Conservation (phyloP, 2,888 invertebrate genomes). For the Caenorhabditis sp. region DNA sequence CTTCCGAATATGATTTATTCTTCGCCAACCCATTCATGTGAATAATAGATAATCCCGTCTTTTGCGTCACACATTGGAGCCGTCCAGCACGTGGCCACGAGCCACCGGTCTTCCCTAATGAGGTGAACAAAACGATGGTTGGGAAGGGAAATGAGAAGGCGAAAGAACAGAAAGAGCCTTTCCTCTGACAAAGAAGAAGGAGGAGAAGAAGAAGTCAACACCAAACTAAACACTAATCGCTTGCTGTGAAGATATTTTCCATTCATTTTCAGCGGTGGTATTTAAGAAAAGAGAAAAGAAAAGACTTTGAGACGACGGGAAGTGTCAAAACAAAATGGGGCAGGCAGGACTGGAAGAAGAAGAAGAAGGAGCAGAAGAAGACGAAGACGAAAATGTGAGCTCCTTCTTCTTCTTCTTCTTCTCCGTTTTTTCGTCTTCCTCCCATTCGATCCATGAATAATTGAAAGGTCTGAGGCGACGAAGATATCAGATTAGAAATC, state of each 20-base stretch:
- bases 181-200: too few species aligned
- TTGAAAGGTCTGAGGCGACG: conserved; percentile 43
- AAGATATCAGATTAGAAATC: conserved; percentile 58
- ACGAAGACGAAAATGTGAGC: not conserved
- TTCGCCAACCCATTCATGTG: conserved; percentile 38
- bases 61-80: conserved; percentile 43
- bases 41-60: conserved; percentile 33
- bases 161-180: not conserved
- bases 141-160: not conserved
- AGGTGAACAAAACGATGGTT: conserved; percentile 37
- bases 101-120: conserved; percentile 42
- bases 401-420: conserved; percentile 9
- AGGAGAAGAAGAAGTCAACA: too few species aligned
- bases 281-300: conserved; percentile 7
- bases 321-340: conserved; percentile 39
- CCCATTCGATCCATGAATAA: conserved; percentile 42
- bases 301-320: not conserved
- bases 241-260: not conserved
- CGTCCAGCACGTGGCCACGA: conserved; percentile 22
- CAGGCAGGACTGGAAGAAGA: conserved; percentile 7
- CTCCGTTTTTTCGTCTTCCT: not conserved
- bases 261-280: conserved; percentile 12
- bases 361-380: conserved; percentile 12
- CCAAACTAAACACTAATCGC: conserved; percentile 57
- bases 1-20: conserved; percentile 37